A percentile compares a stretch with the other conserved stretches of the same genome.
Evolutionary conservation across 2,797 vertebrate species (phyloP).

Genomic region (Xenentodon cancila): DNA sequence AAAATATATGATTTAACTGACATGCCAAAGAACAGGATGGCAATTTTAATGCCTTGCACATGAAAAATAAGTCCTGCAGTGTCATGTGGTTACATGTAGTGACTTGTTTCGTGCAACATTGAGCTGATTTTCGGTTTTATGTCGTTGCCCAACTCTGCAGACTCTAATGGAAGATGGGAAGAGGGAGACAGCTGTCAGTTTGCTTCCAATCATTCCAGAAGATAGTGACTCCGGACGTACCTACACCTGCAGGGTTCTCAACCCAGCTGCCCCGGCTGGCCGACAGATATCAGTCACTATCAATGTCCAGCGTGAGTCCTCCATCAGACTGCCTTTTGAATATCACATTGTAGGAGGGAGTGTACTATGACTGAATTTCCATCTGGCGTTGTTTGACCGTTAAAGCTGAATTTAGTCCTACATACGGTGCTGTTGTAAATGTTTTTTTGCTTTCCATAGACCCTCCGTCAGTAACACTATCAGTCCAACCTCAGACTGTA

Average conservation of each 20-base stretch:
- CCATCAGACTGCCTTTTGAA: conserved; percentile 11
- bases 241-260: conserved; percentile 89
- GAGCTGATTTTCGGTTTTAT: conserved; percentile 20
- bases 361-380: background rate
- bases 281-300: conserved; percentile 89
- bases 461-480: conserved; percentile 89
- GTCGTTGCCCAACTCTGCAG: conserved; percentile 63
- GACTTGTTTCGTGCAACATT: conserved; percentile 24
- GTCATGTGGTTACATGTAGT: conserved; percentile 35
- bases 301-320: conserved; percentile 89
- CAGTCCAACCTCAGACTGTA: conserved; percentile 90
- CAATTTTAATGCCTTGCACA: conserved; percentile 59
- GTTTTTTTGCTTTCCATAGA: conserved; percentile 74
- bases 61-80: conserved; percentile 54
- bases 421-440: conserved; percentile 15
- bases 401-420: background rate
- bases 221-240: conserved; percentile 87
- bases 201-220: conserved; percentile 87
- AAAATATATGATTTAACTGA: conserved; percentile 76
- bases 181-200: conserved; percentile 85
- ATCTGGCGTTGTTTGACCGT: conserved; percentile 1
- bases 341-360: background rate
- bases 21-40: conserved; percentile 60
- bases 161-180: conserved; percentile 84
- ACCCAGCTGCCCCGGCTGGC: conserved; percentile 87